Conservation (phyloP, 2,113 vertebrate genomes). For the Terrapene triunguis region DNA sequence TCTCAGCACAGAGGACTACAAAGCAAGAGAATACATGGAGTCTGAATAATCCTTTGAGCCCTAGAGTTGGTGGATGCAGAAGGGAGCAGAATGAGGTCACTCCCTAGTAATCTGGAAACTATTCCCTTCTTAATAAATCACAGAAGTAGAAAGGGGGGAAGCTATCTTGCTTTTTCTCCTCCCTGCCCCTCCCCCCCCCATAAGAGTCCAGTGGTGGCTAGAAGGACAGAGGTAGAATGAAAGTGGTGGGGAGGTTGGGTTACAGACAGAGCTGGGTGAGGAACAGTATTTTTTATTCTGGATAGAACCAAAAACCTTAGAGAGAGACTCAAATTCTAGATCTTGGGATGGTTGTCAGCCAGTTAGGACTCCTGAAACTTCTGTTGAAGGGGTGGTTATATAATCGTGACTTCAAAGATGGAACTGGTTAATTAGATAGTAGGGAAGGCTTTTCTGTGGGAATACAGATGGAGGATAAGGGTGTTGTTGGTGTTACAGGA, state of each 20-base stretch:
- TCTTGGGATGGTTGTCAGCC: background rate
- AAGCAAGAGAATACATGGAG: background rate
- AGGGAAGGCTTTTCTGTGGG: accelerated
- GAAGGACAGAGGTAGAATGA: background rate
- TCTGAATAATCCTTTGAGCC: background rate
- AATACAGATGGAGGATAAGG: background rate
- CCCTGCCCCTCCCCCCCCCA: background rate
- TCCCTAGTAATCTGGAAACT: background rate
- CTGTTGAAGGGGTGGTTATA: background rate
- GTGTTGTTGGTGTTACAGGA: background rate
- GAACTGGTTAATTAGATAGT: background rate
- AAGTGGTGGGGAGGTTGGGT: background rate
- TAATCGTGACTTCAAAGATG: background rate
- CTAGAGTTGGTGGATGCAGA: background rate
- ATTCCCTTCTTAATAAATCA: background rate
- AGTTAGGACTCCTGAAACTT: background rate
- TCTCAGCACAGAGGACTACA: background rate
- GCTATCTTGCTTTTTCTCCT: background rate
- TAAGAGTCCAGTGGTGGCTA: background rate
- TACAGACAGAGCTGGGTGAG: background rate
- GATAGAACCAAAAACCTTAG: background rate
- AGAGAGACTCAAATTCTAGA: background rate
- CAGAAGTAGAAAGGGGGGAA: background rate
- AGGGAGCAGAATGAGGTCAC: background rate
- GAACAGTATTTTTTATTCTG: background rate